Evolutionary conservation across 2,888 invertebrate species (phyloP), one percentile per base, ranked within the genome.

Genomic region (Hirudinaria manillensis): DNA sequence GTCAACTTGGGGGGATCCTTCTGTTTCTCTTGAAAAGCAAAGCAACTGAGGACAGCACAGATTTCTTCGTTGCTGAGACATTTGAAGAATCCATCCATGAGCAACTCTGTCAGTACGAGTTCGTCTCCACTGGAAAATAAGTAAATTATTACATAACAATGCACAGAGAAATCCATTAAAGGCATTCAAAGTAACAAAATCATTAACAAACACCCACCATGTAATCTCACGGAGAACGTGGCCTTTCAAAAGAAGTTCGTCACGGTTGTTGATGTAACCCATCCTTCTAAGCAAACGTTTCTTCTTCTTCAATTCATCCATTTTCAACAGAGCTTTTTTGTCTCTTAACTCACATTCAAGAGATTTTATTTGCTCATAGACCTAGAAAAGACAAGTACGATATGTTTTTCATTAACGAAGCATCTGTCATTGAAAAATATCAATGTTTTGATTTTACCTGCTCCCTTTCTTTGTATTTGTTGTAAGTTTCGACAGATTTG

Each of bases 221-320:
- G 94, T 94, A 56, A 99, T 88, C 87, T 99, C 99, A 85, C 99
- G 99, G n/a, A 99, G 99, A 0, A 99, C 97, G 70, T 98, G 89
- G 7, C 99, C 99, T 85, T 99, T 99, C 75, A 94, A 87, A 84
- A 97, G 94, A 79, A 99, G 98, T n/a, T 98, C 96, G 86, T 98
- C 99, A 1, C 93, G 88, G 6, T 91, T 89, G 3, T 93, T 93
- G 83, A 94, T 94, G 85, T 97, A 99, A 0, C 92, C 94, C 85
- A 99, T 87, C 78, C 98, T 88, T 32, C 98, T 88, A 16, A 99
- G 87, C 13, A 99, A 95, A 68, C 98, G 89, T 86, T 99, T 99
- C 61, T 97, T 88, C 82, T 93, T 93, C 86, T 94, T 96, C 70
- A 99, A 87, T 83, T 99, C 98, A 81, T 96, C 96, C 91, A 98